Conservation (phyloP, 2,113 vertebrate species). For the Neolamprologus fasciatus region DNA sequence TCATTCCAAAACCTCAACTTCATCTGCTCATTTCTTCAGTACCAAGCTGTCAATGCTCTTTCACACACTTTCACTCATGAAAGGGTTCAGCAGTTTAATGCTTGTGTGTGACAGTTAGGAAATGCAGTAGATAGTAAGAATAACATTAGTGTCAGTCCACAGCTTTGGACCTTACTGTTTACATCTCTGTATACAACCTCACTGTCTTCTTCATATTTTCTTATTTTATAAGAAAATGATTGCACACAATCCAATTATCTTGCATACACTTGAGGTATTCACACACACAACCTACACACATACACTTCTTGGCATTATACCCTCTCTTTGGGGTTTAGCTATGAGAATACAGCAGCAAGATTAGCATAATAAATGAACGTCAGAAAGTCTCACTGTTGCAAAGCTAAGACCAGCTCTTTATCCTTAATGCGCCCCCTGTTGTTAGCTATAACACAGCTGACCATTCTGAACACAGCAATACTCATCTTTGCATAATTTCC, state of each 20-base stretch:
- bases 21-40: neutral
- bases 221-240: neutral
- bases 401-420: neutral
- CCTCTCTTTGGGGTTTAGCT: neutral
- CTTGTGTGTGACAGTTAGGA: neutral
- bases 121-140: constrained; percentile 1
- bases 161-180: neutral
- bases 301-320: neutral
- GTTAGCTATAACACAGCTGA: neutral
- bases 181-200: neutral
- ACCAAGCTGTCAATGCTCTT: neutral
- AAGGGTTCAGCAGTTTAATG: neutral
- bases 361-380: neutral
- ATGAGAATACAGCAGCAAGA: neutral
- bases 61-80: neutral
- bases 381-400: neutral
- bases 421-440: neutral
- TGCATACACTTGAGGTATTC: neutral
- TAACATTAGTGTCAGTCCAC: neutral
- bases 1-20: neutral
- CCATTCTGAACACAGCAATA: neutral
- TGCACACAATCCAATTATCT: neutral
- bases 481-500: neutral
- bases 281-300: neutral
- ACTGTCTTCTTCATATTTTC: neutral